Evolutionary conservation across 2,113 vertebrate species (phyloP), one percentile per base, ranked within the genome.

Genomic region (Oreamnos americanus): DNA sequence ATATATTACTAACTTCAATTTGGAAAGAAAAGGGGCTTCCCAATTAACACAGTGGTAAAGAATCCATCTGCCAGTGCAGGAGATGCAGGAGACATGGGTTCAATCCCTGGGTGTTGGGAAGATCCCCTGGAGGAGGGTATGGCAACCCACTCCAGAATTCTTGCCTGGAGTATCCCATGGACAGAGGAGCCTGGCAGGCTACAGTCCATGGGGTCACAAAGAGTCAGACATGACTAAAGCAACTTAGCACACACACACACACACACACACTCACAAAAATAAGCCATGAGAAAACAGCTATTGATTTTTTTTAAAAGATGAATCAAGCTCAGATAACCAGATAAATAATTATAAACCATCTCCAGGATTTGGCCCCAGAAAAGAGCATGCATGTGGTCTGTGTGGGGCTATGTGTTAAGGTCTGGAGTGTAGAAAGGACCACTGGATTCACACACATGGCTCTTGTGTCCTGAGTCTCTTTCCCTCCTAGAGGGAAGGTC

Each of bases 1-100:
- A 49, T 94, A 26, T 90, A 85, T 96, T 97, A 64, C n/a, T 49
- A 67, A 90, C 39, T 91, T 86, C 64, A 82, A 53, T 94, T 86
- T 92, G 60, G n/a, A 97, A 92, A 95, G 49, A 94, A 36, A 12
- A 11, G n/a, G 71, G 36, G 11, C 36, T 74, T 74, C 36, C 36
- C 71, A 74, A 30, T 36, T 74, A 36, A 39, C 71, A 39, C 10
- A 43, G 11, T 25, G 71, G 71, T 74, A 39, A 23, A 74, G 36
- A 74, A 43, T 43, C 36, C 36, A 43, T 21, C 71, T 39, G 36
- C 36, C 36, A 74, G 36, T 74, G 71, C 14, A 74, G 21, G 11
- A 71, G n/a, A 71, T 1, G 2, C 26, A 74, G 67, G 19, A 36
- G 16, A 67, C 7, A 1, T 8, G 8, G 7, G 64, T 71, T 71